Evolutionary conservation across 2,113 vertebrate genomes (phyloP).

Genomic region (Loxodonta africana): DNA sequence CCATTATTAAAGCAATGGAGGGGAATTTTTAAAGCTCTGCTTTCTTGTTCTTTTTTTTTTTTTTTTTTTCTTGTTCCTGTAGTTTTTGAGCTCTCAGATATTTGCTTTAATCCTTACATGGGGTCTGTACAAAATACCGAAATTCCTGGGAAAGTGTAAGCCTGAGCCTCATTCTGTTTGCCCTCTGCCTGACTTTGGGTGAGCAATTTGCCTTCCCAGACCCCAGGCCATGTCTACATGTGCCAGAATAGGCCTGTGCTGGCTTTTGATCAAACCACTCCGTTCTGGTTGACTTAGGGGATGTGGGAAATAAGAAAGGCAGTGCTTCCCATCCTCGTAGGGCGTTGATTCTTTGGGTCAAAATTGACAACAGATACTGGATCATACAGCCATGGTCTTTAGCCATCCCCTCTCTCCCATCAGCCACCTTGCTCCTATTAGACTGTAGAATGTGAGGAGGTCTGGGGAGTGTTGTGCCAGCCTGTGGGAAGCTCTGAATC

Average conservation of each 20-base stretch:
- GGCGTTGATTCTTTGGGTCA: background rate
- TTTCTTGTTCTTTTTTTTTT: background rate
- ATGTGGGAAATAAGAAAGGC: background rate
- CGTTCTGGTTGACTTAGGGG: background rate
- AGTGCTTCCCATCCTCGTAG: background rate
- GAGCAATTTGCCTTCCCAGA: background rate
- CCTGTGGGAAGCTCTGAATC: background rate
- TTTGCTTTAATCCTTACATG: background rate
- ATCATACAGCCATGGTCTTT: background rate
- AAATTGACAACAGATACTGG: background rate
- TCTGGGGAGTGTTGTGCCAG: background rate
- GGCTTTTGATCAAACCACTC: background rate
- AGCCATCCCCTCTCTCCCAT: background rate
- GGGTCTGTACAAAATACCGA: background rate
- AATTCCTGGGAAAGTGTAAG: background rate
- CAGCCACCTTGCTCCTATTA: fast-evolving
- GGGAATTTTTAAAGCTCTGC: background rate
- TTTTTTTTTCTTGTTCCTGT: background rate
- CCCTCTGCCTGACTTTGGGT: background rate
- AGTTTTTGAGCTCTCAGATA: background rate
- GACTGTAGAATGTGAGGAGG: background rate
- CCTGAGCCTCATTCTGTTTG: background rate
- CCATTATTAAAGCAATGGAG: background rate
- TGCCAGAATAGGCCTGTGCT: background rate
- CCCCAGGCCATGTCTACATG: background rate